Evolutionary conservation across 2,888 invertebrate genomes (phyloP).

Genomic region (Pseudeuparius sepicola): DNA sequence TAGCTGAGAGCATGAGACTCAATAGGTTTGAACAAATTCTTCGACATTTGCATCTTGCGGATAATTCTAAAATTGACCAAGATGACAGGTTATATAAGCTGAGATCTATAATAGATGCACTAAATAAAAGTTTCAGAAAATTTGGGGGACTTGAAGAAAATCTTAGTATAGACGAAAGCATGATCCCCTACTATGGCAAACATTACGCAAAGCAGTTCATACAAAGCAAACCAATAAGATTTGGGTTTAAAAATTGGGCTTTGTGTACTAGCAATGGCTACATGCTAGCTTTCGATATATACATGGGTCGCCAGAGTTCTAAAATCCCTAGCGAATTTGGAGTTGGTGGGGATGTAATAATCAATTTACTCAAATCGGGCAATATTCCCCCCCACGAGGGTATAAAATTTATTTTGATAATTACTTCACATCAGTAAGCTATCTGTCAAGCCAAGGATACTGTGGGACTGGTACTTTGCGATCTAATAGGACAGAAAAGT

Average conservation of each 20-base stretch:
- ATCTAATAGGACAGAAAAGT: slow-evolving; percentile 13
- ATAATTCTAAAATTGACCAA: slow-evolving; percentile 15
- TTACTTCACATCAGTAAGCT: slow-evolving; percentile 13
- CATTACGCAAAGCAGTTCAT: slow-evolving; percentile 24
- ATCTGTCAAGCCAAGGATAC: slow-evolving; percentile 10
- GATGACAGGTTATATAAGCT: slow-evolving; percentile 19
- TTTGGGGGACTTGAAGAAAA: slow-evolving; percentile 12
- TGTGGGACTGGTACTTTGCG: slow-evolving; percentile 17
- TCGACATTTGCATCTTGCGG: slow-evolving; percentile 14
- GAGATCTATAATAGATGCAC: slow-evolving; percentile 11
- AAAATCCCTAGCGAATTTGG: slow-evolving; percentile 18
- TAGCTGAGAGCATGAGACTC: slow-evolving; percentile 16
- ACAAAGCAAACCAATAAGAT: slow-evolving; percentile 23
- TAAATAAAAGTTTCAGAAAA: slow-evolving; percentile 14
- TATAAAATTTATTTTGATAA: slow-evolving; percentile 14
- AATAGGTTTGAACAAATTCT: slow-evolving; percentile 18
- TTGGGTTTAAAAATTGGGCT: slow-evolving; percentile 26
- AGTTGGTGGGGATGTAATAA: slow-evolving; percentile 20
- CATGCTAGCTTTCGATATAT: slow-evolving; percentile 23
- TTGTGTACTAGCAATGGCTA: slow-evolving; percentile 22
- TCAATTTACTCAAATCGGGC: too few relatives aligned
- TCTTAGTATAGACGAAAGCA: slow-evolving; percentile 22
- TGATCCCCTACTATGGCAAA: slow-evolving; percentile 23
- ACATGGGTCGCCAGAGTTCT: slow-evolving; percentile 21
- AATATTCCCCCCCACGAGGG: too few relatives aligned